These are phyloP conservation scores for Aplodontia rufa DNA, from an alignment of 2,113 vertebrate species.

Conservation along the genomic window DNA sequence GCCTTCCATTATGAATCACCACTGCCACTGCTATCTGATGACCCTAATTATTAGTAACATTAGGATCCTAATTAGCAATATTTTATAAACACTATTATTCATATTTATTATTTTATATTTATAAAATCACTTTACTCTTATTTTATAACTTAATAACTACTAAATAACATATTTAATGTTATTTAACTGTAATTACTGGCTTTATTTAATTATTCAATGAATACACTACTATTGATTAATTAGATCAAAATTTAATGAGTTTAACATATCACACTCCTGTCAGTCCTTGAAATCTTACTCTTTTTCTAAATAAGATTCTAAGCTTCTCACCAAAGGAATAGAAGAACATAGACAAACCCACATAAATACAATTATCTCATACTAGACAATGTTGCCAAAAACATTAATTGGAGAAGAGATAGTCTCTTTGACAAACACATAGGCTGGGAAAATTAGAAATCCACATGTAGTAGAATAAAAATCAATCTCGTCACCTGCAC, in stretches of 20 bases:
- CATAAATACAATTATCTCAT: no score
- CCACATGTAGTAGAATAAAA: no score
- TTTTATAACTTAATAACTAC: not conserved
- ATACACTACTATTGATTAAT: not conserved
- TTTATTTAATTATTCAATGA: not conserved
- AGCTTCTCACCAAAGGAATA: no score
- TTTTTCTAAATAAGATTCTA: not conserved
- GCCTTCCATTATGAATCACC: not conserved
- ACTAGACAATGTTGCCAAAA: no score
- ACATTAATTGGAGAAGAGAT: no score
- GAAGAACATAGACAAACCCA: no score
- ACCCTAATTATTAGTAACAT: not conserved
- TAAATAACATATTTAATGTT: not conserved
- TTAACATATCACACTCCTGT: not conserved
- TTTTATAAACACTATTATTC: not conserved
- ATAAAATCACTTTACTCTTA: not conserved
- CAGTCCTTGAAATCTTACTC: slow-evolving; percentile 6
- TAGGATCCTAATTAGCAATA: not conserved
- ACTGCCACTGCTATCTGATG: not conserved
- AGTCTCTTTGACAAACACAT: no score
- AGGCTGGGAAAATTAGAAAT: no score
- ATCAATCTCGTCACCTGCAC: no score
- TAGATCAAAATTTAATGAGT: not conserved
- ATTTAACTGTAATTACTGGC: not conserved
- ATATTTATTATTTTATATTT: not conserved